phyloP scores from a whole-genome alignment of 2,888 invertebrate species.

The Morinoia aosen region DNA sequence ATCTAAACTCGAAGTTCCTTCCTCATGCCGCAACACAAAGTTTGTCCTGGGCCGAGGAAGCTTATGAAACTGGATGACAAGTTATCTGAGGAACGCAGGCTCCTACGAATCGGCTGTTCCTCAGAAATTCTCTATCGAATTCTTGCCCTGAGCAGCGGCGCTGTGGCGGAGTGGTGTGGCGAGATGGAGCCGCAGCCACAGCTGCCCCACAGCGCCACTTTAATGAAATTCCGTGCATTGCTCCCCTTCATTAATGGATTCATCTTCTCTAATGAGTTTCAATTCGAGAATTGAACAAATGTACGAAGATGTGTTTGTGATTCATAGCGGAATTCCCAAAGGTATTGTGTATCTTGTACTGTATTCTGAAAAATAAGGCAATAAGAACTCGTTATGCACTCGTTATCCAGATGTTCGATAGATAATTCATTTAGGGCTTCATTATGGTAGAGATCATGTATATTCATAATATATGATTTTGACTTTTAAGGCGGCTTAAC shows the following conservation, averaged over 20 bases:
- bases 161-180: neutral
- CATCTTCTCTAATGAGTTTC: slow-evolving; percentile 31
- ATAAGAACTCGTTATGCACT: neutral
- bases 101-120: slow-evolving; percentile 18
- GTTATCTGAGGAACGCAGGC: slow-evolving; percentile 36
- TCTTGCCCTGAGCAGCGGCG: neutral
- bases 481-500: neutral
- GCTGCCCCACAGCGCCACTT: slow-evolving; percentile 25
- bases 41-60: neutral
- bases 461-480: neutral
- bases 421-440: neutral
- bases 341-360: neutral
- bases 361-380: neutral
- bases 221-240: slow-evolving; percentile 30
- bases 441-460: neutral
- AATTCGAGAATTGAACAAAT: neutral
- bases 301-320: neutral
- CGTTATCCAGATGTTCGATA: neutral
- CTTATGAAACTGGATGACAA: slow-evolving; percentile 37
- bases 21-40: neutral
- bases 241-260: slow-evolving; percentile 37
- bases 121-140: slow-evolving; percentile 19
- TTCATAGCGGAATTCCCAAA: neutral
- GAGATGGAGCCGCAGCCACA: neutral
- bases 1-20: neutral